Evolutionary conservation across 37 sponge, comb jelly and placozoan species (phyloP), one percentile per base, ranked within the genome.

Genomic region (Crambe crambe): DNA sequence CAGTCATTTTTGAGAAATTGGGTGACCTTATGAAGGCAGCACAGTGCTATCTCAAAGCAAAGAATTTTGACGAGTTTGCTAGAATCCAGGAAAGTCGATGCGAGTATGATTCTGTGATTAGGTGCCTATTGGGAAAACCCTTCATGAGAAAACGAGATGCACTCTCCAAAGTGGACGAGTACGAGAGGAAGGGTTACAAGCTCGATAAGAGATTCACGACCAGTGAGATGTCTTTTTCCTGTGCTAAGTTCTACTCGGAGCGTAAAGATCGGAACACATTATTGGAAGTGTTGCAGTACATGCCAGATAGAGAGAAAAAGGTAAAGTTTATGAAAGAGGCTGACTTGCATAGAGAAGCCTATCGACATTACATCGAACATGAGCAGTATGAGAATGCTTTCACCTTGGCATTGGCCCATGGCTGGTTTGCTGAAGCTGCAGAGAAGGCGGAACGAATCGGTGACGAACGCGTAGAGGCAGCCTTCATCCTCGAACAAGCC

Each of bases 1-100:
- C 87, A 61, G 59, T 60, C 41, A 60, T 93, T 30, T 93, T 70
- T 43, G 94, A 90, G 74, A 66, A 36, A 26, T 70, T 89, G n/a
- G 73, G 75, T 41, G 58, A 89, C 41, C 77, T 83, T 42, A 70
- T 54, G 40, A 63, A 78, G 18, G 93, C 93, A 30, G 43, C 54
- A n/a, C 61, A 70, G 38, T 38, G 51, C 22, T 92, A 84, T 60
- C 42, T 74, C 10, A 84, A 76, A 61, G 76, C 42, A n/a, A 74
- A 71, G 32, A 68, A 79, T 66, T 30, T 62, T 63, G 80, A 77
- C 1, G 82, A 85, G 10, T 85, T 69, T 77, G 67, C 47, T 39
- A 26, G 73, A 29, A 42, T 87, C 41, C 67, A 62, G 47, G 86
- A 81, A 51, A 41, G 37, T 2, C 37, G 42, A 25, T 37, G 57